Conservation (phyloP, 1,140 invertebrate genomes). For the Ceratina japonica region DNA sequence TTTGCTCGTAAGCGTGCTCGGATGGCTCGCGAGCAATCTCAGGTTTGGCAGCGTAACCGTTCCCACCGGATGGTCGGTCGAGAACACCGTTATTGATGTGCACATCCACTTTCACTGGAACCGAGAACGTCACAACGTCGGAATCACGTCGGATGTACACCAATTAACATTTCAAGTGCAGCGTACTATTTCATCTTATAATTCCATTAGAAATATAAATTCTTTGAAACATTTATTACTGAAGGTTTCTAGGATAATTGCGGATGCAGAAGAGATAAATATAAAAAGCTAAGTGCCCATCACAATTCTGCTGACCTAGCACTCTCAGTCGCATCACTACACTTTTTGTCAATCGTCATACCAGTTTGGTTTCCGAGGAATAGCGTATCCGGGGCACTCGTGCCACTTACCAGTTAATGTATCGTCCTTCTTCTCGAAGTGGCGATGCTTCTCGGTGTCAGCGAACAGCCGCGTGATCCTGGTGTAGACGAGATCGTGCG, state of each 20-base stretch:
- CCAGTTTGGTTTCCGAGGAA: background rate
- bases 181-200: too few relatives aligned
- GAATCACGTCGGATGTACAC: background rate
- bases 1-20: constrained; percentile 78
- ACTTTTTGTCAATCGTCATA: too few relatives aligned
- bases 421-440: constrained; percentile 74
- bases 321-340: too few relatives aligned
- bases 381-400: constrained; percentile 61
- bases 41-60: constrained; percentile 71
- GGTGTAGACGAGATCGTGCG: constrained; percentile 87
- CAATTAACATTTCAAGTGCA: background rate
- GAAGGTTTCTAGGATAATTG: background rate
- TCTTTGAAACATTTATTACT: too few relatives aligned
- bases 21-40: constrained; percentile 72
- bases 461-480: constrained; percentile 89
- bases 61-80: constrained; percentile 61
- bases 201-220: too few relatives aligned
- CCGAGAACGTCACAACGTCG: background rate
- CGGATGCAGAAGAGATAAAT: too few relatives aligned
- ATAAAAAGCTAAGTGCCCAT: too few relatives aligned
- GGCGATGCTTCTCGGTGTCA: constrained; percentile 68
- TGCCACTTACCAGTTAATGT: constrained; percentile 76
- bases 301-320: too few relatives aligned
- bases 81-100: constrained; percentile 74
- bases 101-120: constrained; percentile 79